Percentiles rank a stretch among this genome's conserved stretches.
These are phyloP conservation scores for Phrynosoma platyrhinos DNA, from an alignment of 2,113 vertebrate genomes.

Conservation along the genomic window DNA sequence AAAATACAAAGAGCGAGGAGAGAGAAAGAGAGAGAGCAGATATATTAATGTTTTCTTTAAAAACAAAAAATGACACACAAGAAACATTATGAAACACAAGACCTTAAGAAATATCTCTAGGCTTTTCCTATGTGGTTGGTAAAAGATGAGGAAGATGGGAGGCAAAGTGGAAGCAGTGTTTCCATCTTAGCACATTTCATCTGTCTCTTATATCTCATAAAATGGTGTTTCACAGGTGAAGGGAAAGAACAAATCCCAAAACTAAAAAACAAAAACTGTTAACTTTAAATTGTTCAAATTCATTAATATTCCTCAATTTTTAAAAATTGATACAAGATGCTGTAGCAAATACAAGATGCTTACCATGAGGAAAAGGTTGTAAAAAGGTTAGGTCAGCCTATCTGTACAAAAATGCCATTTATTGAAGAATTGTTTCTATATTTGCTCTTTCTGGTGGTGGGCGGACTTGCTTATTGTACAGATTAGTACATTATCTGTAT, in stretches of 20 bases:
- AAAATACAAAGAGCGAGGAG: neutral
- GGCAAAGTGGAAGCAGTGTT: neutral
- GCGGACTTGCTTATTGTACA: neutral
- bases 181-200: neutral
- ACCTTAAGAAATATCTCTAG: neutral
- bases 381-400: neutral
- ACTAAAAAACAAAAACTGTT: neutral
- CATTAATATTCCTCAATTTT: neutral
- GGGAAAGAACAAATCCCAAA: neutral
- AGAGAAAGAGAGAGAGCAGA: too few species aligned
- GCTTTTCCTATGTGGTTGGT: too few species aligned
- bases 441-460: neutral
- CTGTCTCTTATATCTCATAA: neutral
- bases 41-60: too few species aligned
- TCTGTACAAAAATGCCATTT: constrained; percentile 1
- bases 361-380: neutral
- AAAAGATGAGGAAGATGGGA: neutral
- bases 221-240: neutral
- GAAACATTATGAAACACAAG: neutral
- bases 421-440: neutral
- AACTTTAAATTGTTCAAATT: neutral
- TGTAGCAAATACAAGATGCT: neutral
- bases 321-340: neutral
- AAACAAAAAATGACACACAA: too few species aligned
- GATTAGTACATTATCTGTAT: neutral